These are phyloP conservation scores for Heliornis fulica DNA, from an alignment of 2,113 vertebrate species.

Conservation along the genomic window DNA sequence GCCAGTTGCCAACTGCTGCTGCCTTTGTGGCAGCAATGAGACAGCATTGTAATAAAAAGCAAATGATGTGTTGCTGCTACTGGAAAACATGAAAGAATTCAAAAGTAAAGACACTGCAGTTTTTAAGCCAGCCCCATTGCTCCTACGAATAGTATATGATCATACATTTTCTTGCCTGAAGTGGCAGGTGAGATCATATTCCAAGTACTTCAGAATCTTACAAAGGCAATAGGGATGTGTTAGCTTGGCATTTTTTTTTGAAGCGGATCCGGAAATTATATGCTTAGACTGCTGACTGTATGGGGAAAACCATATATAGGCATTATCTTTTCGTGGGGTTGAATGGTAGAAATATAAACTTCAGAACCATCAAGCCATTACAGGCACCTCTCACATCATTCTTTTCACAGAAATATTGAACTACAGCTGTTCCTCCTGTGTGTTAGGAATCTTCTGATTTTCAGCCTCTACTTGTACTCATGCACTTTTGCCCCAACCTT, in stretches of 20 bases:
- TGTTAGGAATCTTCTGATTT: not conserved
- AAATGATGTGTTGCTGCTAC: not conserved
- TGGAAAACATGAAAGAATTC: not conserved
- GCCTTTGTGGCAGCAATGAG: not conserved
- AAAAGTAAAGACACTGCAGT: not conserved
- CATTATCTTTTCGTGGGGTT: not conserved
- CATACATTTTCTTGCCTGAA: not conserved
- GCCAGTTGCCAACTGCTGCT: slow-evolving; percentile 18
- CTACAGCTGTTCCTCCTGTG: not conserved
- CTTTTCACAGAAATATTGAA: not conserved
- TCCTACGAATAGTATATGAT: not conserved
- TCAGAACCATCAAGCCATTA: not conserved
- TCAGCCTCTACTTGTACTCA: not conserved
- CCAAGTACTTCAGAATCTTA: not conserved
- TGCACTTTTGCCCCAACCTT: not conserved
- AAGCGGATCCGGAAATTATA: not conserved
- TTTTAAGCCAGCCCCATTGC: not conserved
- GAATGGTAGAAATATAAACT: not conserved
- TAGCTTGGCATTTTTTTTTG: not conserved
- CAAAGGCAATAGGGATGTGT: not conserved
- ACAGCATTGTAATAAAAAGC: not conserved
- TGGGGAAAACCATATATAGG: not conserved
- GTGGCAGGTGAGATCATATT: not conserved
- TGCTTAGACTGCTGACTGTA: not conserved
- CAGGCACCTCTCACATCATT: not conserved